Conservation (phyloP, 2,797 vertebrate genomes). For the Salarias fasciatus region DNA sequence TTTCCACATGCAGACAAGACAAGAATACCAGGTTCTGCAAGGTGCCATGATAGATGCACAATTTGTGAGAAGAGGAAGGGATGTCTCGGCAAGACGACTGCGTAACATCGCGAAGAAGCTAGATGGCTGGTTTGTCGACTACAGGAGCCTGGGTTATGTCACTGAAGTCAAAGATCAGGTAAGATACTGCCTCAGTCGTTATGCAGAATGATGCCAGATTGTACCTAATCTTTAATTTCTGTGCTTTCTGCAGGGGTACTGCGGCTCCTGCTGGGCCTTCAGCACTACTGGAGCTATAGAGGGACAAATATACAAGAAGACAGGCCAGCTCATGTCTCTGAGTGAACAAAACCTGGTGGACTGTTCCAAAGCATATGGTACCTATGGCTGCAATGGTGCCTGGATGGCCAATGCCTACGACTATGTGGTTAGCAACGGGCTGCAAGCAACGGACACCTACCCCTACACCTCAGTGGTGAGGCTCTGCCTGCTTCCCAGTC, state of each 20-base stretch:
- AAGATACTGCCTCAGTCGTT: not conserved
- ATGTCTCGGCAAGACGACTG: constrained; percentile 62
- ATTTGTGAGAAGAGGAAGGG: constrained; percentile 65
- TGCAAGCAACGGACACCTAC: constrained; percentile 88
- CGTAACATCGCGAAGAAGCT: constrained; percentile 59
- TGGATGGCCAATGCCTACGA: constrained; percentile 87
- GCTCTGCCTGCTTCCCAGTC: not conserved
- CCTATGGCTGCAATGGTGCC: constrained; percentile 82
- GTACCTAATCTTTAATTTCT: not conserved
- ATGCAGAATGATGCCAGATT: no score
- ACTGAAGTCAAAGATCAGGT: constrained; percentile 86
- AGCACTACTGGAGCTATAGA: constrained; percentile 86
- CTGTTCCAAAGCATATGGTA: constrained; percentile 82
- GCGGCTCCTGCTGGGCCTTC: constrained; percentile 87
- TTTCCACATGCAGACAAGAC: constrained; percentile 60
- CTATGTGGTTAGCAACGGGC: constrained; percentile 84
- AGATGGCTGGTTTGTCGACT: constrained; percentile 67
- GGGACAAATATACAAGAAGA: constrained; percentile 81
- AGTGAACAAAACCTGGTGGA: constrained; percentile 86
- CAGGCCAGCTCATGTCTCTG: constrained; percentile 80
- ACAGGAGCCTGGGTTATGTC: constrained; percentile 80
- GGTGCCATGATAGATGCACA: constrained; percentile 72
- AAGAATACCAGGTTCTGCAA: constrained; percentile 77
- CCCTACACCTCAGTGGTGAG: constrained; percentile 90
- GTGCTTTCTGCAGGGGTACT: constrained; percentile 75